These are phyloP conservation scores for Mellivora capensis DNA, from an alignment of 2,113 vertebrate genomes.

Conservation along the genomic window DNA sequence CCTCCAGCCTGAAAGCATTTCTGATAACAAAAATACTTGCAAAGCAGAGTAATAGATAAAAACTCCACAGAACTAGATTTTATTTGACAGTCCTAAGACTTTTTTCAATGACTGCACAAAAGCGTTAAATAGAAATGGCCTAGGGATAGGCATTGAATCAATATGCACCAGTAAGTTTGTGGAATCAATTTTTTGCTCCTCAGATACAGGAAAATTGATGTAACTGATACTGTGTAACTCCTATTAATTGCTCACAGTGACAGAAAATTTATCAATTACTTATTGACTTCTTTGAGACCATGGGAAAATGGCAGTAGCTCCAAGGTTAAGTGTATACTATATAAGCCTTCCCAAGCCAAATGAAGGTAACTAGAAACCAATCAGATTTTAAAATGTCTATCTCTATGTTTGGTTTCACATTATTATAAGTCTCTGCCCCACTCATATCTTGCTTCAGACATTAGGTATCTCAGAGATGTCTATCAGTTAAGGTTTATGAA, in stretches of 20 bases:
- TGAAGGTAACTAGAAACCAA: neutral
- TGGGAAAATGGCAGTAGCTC: constrained; percentile 61
- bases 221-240: constrained; percentile 77
- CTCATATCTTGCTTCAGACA: neutral
- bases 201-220: constrained; percentile 81
- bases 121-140: constrained; percentile 81
- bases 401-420: neutral
- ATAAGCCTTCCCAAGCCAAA: constrained; percentile 34
- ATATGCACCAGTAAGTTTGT: constrained; percentile 81
- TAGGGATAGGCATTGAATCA: constrained; percentile 79
- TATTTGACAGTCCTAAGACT: constrained; percentile 78
- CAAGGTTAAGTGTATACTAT: constrained; percentile 66
- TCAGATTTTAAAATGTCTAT: neutral
- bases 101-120: constrained; percentile 80
- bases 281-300: constrained; percentile 79
- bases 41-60: constrained; percentile 77
- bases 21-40: constrained; percentile 71
- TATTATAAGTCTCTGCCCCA: neutral
- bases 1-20: constrained; percentile 65
- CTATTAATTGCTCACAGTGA: constrained; percentile 82
- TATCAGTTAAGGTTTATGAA: neutral
- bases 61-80: constrained; percentile 76
- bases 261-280: constrained; percentile 85
- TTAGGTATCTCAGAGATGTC: neutral
- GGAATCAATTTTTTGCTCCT: constrained; percentile 85